Base-by-base conservation (phyloP, 1,140 invertebrate genomes). In the Drosophila bipectinata region DNA sequence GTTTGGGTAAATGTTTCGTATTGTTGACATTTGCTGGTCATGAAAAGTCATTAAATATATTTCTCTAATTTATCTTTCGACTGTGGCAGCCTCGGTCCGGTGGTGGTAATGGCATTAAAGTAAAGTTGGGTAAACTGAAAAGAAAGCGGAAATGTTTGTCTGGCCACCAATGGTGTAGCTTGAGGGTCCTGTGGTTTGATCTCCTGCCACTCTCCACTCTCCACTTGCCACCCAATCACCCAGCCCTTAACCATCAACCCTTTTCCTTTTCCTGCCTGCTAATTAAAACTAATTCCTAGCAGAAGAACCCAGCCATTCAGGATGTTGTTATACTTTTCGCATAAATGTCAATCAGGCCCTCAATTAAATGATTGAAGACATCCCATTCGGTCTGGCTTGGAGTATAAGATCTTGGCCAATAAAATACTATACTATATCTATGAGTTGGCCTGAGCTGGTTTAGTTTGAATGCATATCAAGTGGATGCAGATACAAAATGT, bases 341-440 rank as follows among this genome's bases (percentile, higher is more conserved):
- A 90, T 90, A 87, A 90, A 77, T 90, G 88, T 90, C 88, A 90
- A 89, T 77, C 79, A 77, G 57, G 53, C 47, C 28, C 59, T 53
- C 75, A 79, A 90, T 90, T 85, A 78, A 90, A 90, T 90, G 88
- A 90, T 90, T 90, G 88, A 90, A 90, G 79, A 90, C 83, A 68
- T 72, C 69, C 51, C 44, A n/a, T 37, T 32, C n/a, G 34, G 24
- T 12, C 32, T 77, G 53, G 57, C 49, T 63, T 68, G 48, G 51
- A 52, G 55, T 12, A 3, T 37, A 47, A 55, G 26, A 1, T 32
- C 30, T 58, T 57, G 39, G 9, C 39, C 58, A 71, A 72, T 58
- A 54, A 64, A 52, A 76, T 81, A 55, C 58, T 44, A 67, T 75
- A 60, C 66, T 44, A 53, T n/a, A 24, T 3, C 10, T 21, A 39